Base-by-base conservation (phyloP, 2,113 vertebrate genomes). In the Vulpes vulpes region DNA sequence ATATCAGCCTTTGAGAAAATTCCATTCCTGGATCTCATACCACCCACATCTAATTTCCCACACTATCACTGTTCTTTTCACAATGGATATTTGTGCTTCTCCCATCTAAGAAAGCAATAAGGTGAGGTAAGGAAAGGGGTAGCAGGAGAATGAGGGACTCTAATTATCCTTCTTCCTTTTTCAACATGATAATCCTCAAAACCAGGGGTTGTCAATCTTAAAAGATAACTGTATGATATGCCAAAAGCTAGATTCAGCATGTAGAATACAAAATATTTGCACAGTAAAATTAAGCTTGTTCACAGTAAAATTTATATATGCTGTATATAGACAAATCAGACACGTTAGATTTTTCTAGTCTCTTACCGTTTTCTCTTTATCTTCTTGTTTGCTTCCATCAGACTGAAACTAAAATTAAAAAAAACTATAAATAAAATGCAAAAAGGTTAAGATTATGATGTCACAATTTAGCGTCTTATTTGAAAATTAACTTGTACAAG, bases 311-410 rank as follows among this genome's bases (percentile, higher is more conserved):
- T 87, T 55, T 87, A 53, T 55, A 90, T 86, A 86, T 76, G 30
- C 30, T 83, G 5, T 78, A 84, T 32, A 60, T 20, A 97, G 55
- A 84, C 69, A 96, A 85, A 93, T 83, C 80, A 81, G 17, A 81
- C 14, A 92, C 19, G 92, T 2, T 83, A 32, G 38, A 90, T 87
- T 97, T 73, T 95, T 85, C 94, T 64, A 92, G 35, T 95, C 38
- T 96, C 99, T 99, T 97, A 99, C 99, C 99, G 98, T 99, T 98
- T 98, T 99, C 81, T 99, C 99, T 98, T 99, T 99, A 95, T 99
- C 98, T 92, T 99, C 99, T 96, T 98, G 98, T 96, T 99, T 99
- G 98, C 96, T 98, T 97, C 99, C 99, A 97, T 99, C 99, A 97
- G 98, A 98, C 96, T 99, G 99, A 98, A 99, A 99, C 99, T 99